Conservation (phyloP, 2,113 vertebrate species). For the Indicator maculatus region DNA sequence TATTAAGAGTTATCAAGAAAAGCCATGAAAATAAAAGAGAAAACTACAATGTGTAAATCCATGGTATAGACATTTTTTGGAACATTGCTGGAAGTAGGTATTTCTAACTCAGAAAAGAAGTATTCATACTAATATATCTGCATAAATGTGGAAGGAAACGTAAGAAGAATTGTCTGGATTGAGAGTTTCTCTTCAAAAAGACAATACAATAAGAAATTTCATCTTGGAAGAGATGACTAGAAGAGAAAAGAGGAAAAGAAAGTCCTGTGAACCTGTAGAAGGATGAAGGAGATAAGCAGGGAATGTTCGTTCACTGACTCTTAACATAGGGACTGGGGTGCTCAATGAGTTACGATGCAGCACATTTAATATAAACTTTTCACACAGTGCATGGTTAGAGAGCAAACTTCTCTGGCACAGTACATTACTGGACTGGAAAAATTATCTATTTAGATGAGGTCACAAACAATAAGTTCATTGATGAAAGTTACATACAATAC, state of each 20-base stretch:
- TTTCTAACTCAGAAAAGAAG: not conserved
- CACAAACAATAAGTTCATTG: not conserved
- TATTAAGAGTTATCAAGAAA: not conserved
- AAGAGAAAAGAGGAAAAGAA: not conserved
- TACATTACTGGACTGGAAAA: not conserved
- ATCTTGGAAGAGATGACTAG: not conserved
- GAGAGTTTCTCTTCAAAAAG: not conserved
- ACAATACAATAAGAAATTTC: not conserved
- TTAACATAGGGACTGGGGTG: rapidly evolving
- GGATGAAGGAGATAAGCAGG: not conserved
- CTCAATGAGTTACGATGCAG: not conserved
- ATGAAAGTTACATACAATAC: not conserved
- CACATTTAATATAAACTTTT: not conserved
- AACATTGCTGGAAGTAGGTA: not conserved
- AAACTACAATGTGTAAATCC: not conserved
- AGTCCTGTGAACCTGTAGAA: not conserved
- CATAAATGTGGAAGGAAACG: not conserved
- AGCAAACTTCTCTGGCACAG: not conserved
- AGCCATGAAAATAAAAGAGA: not conserved
- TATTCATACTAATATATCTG: not conserved
- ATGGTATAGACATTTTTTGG: not conserved
- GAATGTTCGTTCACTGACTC: not conserved
- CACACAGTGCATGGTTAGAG: not conserved
- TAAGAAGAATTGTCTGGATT: not conserved
- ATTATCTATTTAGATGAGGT: not conserved